Evolutionary conservation across 92 coral and sea anemone species (phyloP).

Genomic region (Blastomussa wellsi): DNA sequence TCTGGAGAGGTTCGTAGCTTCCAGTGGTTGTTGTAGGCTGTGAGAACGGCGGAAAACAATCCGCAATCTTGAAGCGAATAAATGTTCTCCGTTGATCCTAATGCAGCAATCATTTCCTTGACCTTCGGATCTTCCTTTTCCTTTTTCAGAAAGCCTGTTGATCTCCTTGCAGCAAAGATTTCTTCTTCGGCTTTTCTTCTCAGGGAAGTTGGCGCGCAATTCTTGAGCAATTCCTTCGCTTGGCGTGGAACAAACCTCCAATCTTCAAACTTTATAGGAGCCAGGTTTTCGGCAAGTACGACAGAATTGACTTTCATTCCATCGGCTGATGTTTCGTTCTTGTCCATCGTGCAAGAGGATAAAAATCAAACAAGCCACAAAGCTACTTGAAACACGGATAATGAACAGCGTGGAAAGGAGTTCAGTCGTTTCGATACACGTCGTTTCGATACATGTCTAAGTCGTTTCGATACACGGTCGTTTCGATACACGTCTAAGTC

Average conservation of each 20-base stretch:
- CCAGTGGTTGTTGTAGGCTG: conserved; percentile 45
- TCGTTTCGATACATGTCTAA: no score
- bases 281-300: neutral
- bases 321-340: neutral
- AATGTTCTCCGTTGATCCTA: conserved; percentile 1
- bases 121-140: no score
- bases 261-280: conserved; percentile 35
- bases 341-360: neutral
- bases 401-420: no score
- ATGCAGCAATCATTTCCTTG: neutral
- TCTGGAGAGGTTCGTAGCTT: no score
- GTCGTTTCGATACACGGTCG: no score
- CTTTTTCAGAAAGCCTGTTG: no score
- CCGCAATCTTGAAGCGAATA: conserved; percentile 19
- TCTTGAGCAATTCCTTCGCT: neutral
- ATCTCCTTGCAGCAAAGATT: no score
- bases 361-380: no score
- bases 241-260: neutral
- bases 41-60: conserved; percentile 45
- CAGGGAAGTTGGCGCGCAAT: neutral
- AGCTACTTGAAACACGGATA: no score
- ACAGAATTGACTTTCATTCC: neutral
- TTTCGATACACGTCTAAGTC: no score
- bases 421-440: no score
- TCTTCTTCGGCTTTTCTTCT: no score